Percentiles rank a stretch among this genome's conserved stretches.
Conservation (phyloP, 2,888 invertebrate species). For the Diarsia mendica region DNA sequence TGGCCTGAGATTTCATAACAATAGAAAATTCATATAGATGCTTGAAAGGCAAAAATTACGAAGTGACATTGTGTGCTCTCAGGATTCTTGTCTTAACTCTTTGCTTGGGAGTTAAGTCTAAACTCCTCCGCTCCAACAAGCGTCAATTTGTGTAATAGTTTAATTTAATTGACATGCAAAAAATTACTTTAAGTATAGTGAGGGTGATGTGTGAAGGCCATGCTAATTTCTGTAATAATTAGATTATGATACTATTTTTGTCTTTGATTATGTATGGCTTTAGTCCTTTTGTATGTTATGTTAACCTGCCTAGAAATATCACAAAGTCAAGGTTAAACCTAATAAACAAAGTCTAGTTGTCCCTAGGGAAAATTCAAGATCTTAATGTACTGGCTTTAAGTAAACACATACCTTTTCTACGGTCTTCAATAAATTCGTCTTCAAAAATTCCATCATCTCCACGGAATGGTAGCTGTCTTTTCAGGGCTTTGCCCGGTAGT, state of each 20-base stretch:
- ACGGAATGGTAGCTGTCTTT: slow-evolving; percentile 99
- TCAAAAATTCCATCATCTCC: slow-evolving; percentile 99
- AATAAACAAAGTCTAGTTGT: background rate
- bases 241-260: slow-evolving; percentile 20
- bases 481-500: slow-evolving; percentile 99
- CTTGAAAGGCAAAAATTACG: too few species aligned
- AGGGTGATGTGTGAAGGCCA: background rate
- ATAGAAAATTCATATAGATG: background rate
- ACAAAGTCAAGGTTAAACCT: background rate
- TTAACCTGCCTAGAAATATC: background rate
- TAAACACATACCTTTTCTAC: slow-evolving; percentile 94
- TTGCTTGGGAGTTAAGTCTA: too few species aligned
- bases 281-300: background rate
- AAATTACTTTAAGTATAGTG: background rate
- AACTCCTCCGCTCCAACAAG: too few species aligned
- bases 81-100: too few species aligned
- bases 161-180: background rate
- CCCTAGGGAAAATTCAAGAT: background rate
- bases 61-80: too few species aligned
- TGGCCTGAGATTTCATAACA: background rate
- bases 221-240: slow-evolving; percentile 32
- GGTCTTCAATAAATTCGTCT: slow-evolving; percentile 99
- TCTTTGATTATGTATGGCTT: slow-evolving; percentile 26
- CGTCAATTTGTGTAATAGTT: background rate
- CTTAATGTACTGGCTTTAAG: background rate